A percentile compares a stretch with the other conserved stretches of the same genome.
These are phyloP conservation scores for Himantopus leucocephalus DNA, from an alignment of 2,113 vertebrate species.

Conservation along the genomic window DNA sequence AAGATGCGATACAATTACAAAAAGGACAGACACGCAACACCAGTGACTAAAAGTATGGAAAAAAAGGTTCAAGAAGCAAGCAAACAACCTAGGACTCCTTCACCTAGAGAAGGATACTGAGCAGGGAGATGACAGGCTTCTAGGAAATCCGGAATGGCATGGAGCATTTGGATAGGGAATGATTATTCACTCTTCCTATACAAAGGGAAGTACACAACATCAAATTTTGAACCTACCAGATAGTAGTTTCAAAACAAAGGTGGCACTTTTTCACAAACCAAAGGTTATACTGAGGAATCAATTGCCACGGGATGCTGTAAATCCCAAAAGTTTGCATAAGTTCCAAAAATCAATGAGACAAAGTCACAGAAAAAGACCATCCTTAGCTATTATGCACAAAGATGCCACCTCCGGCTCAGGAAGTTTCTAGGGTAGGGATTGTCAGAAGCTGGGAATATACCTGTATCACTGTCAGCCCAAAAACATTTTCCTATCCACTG, in stretches of 20 bases:
- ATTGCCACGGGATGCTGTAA: not conserved
- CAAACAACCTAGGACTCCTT: not conserved
- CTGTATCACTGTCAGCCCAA: not conserved
- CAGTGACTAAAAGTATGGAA: not conserved
- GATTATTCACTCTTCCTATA: not conserved
- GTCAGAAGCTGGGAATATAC: not conserved
- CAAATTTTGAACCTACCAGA: not conserved
- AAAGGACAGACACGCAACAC: not conserved
- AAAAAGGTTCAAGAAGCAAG: not conserved
- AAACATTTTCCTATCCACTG: not conserved
- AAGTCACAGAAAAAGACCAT: not conserved
- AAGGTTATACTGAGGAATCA: not conserved
- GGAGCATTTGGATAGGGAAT: not conserved
- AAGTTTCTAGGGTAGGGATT: not conserved
- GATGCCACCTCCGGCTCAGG: not conserved
- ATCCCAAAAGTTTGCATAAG: not conserved
- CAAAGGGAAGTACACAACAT: not conserved
- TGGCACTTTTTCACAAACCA: not conserved
- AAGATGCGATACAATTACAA: rapidly evolving
- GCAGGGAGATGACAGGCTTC: not conserved
- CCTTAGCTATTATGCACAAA: not conserved
- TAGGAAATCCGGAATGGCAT: not conserved
- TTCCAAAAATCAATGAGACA: not conserved
- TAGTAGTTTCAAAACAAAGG: not conserved
- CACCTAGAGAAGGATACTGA: not conserved